phyloP scores from a whole-genome alignment of 2,888 invertebrate genomes.

The Alloplasta piceator region DNA sequence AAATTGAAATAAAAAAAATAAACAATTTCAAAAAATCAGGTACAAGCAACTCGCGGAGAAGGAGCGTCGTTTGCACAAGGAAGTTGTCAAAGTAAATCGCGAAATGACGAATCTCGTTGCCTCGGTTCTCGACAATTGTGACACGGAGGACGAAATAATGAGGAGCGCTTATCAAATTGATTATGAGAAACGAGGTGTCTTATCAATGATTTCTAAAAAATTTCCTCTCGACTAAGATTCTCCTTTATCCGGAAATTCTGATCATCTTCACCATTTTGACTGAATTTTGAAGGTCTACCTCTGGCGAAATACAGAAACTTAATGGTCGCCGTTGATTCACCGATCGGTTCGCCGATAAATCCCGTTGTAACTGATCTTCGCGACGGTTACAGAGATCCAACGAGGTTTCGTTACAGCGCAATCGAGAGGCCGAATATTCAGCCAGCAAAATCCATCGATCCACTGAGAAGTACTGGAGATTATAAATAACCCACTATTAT shows the following conservation, averaged over 20 bases:
- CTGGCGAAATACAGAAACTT: slow-evolving; percentile 85
- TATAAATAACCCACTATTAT: neutral
- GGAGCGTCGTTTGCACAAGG: slow-evolving; percentile 85
- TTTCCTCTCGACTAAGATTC: no score
- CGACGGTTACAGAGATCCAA: slow-evolving; percentile 87
- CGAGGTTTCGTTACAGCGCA: slow-evolving; percentile 85
- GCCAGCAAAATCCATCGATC: slow-evolving; percentile 81
- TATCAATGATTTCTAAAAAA: no score
- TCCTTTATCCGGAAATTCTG: no score
- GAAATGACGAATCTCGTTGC: slow-evolving; percentile 81
- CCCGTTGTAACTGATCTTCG: slow-evolving; percentile 85
- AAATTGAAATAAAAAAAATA: neutral
- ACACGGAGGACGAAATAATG: slow-evolving; percentile 87
- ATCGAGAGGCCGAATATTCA: slow-evolving; percentile 85
- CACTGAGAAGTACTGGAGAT: slow-evolving; percentile 64
- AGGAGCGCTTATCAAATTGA: slow-evolving; percentile 87
- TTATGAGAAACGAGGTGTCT: slow-evolving; percentile 85
- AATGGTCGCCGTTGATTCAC: slow-evolving; percentile 86
- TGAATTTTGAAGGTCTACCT: slow-evolving; percentile 83
- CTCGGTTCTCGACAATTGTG: slow-evolving; percentile 86
- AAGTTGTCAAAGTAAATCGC: slow-evolving; percentile 84
- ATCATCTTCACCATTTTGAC: neutral
- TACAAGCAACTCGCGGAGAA: slow-evolving; percentile 87
- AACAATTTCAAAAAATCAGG: slow-evolving; percentile 61
- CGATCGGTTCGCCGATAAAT: slow-evolving; percentile 86